These are phyloP conservation scores for Cotesia typhae DNA, from an alignment of 1,140 invertebrate genomes.

Conservation along the genomic window DNA sequence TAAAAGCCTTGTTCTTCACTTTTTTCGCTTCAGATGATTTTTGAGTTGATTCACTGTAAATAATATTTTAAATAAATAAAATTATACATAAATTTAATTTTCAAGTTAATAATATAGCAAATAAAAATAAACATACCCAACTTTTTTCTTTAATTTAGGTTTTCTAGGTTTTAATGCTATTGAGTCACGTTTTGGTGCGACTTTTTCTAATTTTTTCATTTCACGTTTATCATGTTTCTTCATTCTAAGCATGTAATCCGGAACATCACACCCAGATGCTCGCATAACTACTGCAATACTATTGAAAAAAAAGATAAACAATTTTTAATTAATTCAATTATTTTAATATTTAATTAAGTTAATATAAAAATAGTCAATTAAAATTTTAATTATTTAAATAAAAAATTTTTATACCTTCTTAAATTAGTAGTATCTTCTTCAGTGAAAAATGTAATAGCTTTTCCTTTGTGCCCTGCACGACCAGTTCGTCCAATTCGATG, in stretches of 20 bases:
- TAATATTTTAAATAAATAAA: too few species aligned
- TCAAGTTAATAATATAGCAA: not conserved
- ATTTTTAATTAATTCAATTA: constrained; percentile 27
- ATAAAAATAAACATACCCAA: not conserved
- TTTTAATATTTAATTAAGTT: not conserved
- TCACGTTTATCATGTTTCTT: constrained; percentile 77
- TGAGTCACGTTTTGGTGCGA: constrained; percentile 70
- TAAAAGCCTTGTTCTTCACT: too few species aligned
- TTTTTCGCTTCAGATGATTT: too few species aligned
- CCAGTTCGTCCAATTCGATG: constrained; percentile 94
- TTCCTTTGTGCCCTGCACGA: constrained; percentile 86
- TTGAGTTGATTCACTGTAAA: too few species aligned
- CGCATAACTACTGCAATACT: constrained; percentile 88
- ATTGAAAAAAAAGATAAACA: constrained; percentile 36
- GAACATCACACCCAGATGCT: constrained; percentile 89
- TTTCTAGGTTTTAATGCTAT: constrained; percentile 70
- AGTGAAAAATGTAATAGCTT: constrained; percentile 95
- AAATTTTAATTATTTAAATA: constrained; percentile 10
- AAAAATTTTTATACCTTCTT: constrained; percentile 71
- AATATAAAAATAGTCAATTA: constrained; percentile 15
- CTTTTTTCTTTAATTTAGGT: constrained; percentile 46
- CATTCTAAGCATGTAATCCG: constrained; percentile 86
- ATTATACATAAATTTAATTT: not conserved
- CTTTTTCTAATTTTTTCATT: constrained; percentile 69
- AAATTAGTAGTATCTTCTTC: constrained; percentile 85